These are phyloP conservation scores for Eurystomus glaucurus DNA, from an alignment of 2,797 vertebrate genomes.

Conservation along the genomic window DNA sequence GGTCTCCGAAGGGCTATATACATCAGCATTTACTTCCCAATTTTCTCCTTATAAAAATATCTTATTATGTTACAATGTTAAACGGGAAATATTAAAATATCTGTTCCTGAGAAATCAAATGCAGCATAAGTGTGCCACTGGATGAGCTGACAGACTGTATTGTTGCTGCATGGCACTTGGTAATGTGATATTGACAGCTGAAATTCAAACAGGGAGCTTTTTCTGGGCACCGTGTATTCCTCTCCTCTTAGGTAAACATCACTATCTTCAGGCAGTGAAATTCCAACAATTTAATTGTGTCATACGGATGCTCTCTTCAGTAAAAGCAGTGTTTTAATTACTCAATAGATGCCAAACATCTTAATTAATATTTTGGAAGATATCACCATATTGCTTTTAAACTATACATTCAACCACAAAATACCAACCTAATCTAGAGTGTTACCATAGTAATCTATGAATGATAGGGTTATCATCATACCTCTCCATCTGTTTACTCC, in stretches of 20 bases:
- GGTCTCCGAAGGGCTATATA: not conserved
- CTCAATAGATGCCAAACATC: not conserved
- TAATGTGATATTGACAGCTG: not conserved
- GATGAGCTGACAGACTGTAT: not conserved
- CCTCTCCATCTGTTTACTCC: not conserved
- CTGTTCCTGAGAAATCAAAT: not conserved
- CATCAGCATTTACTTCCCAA: accelerated
- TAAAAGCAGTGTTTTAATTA: not conserved
- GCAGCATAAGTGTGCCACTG: not conserved
- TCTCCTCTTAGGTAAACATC: not conserved
- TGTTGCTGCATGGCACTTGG: not conserved
- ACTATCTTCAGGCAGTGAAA: not conserved
- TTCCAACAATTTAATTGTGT: not conserved
- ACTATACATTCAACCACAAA: not conserved
- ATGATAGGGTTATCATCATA: not conserved
- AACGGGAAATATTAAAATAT: not conserved
- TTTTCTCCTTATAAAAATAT: not conserved
- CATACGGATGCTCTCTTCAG: not conserved
- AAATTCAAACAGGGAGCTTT: not conserved
- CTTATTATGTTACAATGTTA: not conserved
- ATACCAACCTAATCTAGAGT: not conserved
- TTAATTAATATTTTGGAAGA: not conserved
- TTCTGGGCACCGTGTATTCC: not conserved
- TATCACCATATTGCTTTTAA: not conserved
- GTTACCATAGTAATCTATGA: not conserved